Evolutionary conservation across 2,888 invertebrate genomes (phyloP), one percentile per base, ranked within the genome.

Genomic region (Ecdyonurus torrentis): DNA sequence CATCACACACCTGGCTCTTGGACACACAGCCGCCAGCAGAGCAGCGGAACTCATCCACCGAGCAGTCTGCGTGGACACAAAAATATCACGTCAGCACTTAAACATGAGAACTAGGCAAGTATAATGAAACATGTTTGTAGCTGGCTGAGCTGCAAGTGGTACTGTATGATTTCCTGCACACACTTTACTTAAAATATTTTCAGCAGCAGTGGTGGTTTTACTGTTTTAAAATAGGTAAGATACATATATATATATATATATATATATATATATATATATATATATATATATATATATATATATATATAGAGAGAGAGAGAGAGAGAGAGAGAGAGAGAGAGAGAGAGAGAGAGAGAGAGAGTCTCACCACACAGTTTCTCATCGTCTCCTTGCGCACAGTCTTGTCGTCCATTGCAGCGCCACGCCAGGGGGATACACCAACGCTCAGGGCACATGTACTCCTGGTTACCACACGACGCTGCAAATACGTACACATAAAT

Each of bases 371-470:
- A 82, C 25, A 79, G 68, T 65, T 77, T 76, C 70, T 83, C 83
- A 68, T 83, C 83, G 67, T 82, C 81, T 1, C 77, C 81, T 66
- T 76, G 74, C 1, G 72, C 67, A 68, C 83, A 83, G 67, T 83
- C 83, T 1, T 73, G 66, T 65, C 77, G 71, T 2, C 83, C 82
- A 70, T 84, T 81, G 68, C 84, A 84, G 58, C 77, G 74, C 78
- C 79, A 80, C 1, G 78, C 78, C 63, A 75, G 73, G 1, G 81
- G 80, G 64, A 84, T 79, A 70, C 84, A 84, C 69, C 80, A 77
- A 52, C 79, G 78, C 69, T 83, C 80, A 1, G 78, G 74, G 66
- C 84, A 84, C 20, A 79, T 76, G 70, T 80, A 83, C 66, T 80
- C 77, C 65, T 78, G 74, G 66, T 78, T 78, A 1, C 74, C 74